Conservation (phyloP, 2,888 invertebrate species). For the Dromius quadrimaculatus region DNA sequence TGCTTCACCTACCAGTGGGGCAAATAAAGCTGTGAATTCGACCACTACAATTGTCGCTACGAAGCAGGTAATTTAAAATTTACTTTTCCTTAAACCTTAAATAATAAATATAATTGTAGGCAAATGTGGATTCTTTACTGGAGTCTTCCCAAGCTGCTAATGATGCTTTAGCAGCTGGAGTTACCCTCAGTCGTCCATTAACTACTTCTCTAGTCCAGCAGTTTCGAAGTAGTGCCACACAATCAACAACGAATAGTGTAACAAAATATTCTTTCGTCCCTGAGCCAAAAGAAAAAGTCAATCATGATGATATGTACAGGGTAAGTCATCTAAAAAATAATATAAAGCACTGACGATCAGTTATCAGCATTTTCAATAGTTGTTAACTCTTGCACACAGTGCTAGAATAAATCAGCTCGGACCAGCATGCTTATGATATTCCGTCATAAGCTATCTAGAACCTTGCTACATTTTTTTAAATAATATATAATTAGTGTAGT, state of each 20-base stretch:
- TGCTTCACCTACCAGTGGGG: constrained; percentile 61
- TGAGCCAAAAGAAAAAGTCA: constrained; percentile 2
- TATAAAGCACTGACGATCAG: neutral
- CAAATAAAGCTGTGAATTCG: constrained; percentile 56
- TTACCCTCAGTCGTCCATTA: constrained; percentile 60
- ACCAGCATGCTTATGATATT: no score
- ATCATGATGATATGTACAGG: neutral
- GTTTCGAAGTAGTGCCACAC: constrained; percentile 54
- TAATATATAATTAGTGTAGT: no score
- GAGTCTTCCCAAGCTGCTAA: constrained; percentile 38
- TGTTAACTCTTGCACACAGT: no score
- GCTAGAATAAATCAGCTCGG: no score
- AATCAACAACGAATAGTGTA: neutral
- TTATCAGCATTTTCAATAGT: no score
- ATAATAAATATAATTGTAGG: neutral
- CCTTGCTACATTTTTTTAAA: no score
- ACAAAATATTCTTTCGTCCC: neutral
- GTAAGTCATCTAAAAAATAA: neutral
- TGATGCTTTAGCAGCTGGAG: constrained; percentile 59
- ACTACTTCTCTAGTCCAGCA: constrained; percentile 65
- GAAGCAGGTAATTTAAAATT: constrained; percentile 52
- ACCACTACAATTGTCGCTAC: constrained; percentile 49
- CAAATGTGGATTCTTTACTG: constrained; percentile 22
- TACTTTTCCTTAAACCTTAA: constrained; percentile 44
- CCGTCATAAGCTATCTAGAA: no score